Percentiles rank a stretch among this genome's conserved stretches.
phyloP scores from a whole-genome alignment of 2,797 vertebrate species.

The Phalloptychus januarius region DNA sequence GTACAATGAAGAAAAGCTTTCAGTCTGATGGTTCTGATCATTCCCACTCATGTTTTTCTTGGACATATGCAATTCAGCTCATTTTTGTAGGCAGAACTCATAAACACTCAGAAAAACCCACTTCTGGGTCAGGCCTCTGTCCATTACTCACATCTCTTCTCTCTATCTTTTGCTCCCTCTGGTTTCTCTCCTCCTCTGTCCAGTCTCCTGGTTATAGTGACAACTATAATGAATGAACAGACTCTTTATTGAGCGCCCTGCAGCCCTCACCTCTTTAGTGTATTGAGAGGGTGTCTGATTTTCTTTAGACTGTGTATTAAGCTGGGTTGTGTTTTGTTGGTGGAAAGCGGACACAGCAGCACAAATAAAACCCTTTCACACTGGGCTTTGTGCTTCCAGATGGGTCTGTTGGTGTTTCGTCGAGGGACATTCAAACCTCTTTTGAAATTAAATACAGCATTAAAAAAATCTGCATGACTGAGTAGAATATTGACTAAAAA shows the following conservation, averaged over 20 bases:
- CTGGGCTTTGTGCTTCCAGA: conserved; percentile 17
- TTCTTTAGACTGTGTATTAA: conserved; percentile 62
- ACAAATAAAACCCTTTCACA: conserved; percentile 21
- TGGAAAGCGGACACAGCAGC: conserved; percentile 21
- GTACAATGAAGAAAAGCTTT: conserved; percentile 66
- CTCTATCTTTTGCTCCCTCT: conserved; percentile 9
- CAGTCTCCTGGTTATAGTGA: conserved; percentile 44
- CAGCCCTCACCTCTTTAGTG: conserved; percentile 52
- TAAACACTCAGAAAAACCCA: conserved; percentile 40
- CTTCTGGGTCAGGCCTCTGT: conserved; percentile 12
- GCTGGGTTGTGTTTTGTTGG: conserved; percentile 48
- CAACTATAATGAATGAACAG: conserved; percentile 62
- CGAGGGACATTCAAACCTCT: conserved; percentile 10
- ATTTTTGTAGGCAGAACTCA: conserved; percentile 33
- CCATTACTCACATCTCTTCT: conserved; percentile 13
- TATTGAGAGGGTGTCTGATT: conserved; percentile 61
- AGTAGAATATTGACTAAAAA: conserved; percentile 38
- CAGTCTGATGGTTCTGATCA: conserved; percentile 45
- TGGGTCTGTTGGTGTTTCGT: conserved; percentile 4
- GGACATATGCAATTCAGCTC: conserved; percentile 25
- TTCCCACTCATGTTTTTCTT: conserved; percentile 60
- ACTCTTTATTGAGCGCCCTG: conserved; percentile 47
- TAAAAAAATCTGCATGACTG: conserved; percentile 13
- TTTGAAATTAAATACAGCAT: conserved; percentile 43
- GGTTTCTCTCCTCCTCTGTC: conserved; percentile 19